Evolutionary conservation across 1,140 invertebrate genomes (phyloP).

Genomic region (Anastrepha obliqua): DNA sequence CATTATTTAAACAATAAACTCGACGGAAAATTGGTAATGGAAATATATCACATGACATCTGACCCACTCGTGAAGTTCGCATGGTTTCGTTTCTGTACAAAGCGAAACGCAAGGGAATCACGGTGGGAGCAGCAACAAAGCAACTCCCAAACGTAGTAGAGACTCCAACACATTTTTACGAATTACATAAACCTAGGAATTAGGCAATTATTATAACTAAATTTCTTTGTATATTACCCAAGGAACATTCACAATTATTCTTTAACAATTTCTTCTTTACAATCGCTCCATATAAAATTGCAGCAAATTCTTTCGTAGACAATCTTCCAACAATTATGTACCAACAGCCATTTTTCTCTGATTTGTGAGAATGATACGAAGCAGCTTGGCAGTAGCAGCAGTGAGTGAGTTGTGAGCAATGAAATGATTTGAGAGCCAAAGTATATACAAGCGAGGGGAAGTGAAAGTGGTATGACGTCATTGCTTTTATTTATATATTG

Average conservation of each 20-base stretch:
- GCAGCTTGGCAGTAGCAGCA: not conserved
- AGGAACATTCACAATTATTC: conserved; percentile 49
- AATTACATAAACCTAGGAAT: conserved; percentile 48
- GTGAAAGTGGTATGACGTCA: conserved; percentile 11
- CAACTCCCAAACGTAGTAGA: conserved; percentile 2
- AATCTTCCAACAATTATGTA: conserved; percentile 49
- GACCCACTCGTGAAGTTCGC: conserved; percentile 4
- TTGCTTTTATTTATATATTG: not conserved
- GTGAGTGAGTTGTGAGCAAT: not conserved
- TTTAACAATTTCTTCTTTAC: not conserved
- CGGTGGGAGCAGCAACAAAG: not conserved
- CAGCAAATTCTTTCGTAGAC: conserved; percentile 35
- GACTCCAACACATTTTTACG: conserved; percentile 46
- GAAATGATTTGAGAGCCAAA: not conserved
- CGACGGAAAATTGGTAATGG: not conserved
- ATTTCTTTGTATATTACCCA: conserved; percentile 50
- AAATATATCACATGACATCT: conserved; percentile 42
- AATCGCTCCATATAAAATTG: conserved; percentile 37
- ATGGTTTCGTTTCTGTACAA: not conserved
- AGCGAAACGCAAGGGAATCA: conserved; percentile 19
- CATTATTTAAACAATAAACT: conserved; percentile 26
- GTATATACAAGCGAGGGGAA: not conserved
- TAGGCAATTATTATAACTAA: conserved; percentile 41
- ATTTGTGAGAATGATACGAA: conserved; percentile 10
- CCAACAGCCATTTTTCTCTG: conserved; percentile 52